phyloP scores from a whole-genome alignment of 2,797 vertebrate species.

The Buceros bicornis region DNA sequence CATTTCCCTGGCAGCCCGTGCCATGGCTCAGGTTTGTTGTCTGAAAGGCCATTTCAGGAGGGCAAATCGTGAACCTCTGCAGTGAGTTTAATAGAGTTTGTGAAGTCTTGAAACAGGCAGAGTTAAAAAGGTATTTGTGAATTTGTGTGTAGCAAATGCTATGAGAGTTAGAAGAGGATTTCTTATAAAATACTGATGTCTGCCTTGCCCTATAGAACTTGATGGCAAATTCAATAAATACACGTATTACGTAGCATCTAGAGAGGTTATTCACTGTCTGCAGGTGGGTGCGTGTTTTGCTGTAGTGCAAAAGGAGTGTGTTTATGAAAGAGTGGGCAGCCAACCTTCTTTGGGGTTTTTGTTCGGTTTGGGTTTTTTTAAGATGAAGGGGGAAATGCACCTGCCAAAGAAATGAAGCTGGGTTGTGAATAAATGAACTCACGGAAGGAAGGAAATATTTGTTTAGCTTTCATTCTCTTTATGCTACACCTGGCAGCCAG shows the following conservation, averaged over 20 bases:
- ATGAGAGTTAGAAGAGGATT: neutral
- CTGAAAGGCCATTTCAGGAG: neutral
- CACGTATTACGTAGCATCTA: neutral
- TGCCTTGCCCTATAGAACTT: neutral
- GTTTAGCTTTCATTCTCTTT: slow-evolving; percentile 65
- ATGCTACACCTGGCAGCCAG: slow-evolving; percentile 63
- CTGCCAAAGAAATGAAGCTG: slow-evolving; percentile 47
- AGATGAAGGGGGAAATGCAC: slow-evolving; percentile 17
- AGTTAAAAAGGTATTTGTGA: neutral
- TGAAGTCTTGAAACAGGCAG: neutral
- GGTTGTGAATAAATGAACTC: slow-evolving; percentile 21
- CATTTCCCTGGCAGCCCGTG: accelerated
- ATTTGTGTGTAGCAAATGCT: neutral
- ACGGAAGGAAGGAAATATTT: slow-evolving; percentile 54
- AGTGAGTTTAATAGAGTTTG: neutral
- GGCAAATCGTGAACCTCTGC: neutral
- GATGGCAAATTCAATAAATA: neutral
- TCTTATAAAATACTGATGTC: neutral
- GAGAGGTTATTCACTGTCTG: neutral
- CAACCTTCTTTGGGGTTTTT: neutral
- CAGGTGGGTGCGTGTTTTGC: neutral
- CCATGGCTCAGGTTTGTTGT: neutral
- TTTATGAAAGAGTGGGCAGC: neutral
- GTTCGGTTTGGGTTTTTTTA: neutral
- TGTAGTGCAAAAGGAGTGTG: neutral